Base-by-base conservation (phyloP, 2,888 invertebrate species). In the Calephelis perditalis region DNA sequence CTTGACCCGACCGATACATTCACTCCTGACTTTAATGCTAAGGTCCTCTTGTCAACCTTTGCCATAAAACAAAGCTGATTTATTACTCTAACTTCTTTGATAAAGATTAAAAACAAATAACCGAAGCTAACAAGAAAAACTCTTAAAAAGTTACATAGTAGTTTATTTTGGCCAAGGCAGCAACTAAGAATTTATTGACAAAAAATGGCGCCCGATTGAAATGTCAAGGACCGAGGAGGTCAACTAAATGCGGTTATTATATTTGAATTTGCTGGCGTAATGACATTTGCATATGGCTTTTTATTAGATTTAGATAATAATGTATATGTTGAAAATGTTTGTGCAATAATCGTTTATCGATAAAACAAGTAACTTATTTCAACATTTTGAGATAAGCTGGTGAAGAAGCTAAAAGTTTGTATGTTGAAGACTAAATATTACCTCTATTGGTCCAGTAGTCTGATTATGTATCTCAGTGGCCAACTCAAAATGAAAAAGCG, bases 101-200 rank as follows among this genome's bases (percentile, higher is more conserved):
- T 40, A 47, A n/a, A 47, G 11, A 52, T 11, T 52, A 2, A 52
- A 52, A 52, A 52, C 10, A 52, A 26, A 52, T 35, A 6, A 35
- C 6, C 35, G 52, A 52, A 35, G 52, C 35, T 35, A 52, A 52
- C 26, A 52, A 49, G 52, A 52, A 52, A 52, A 49, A 10, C 49
- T 49, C 15, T 52, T 52, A 52, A 52, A 26, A 52, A 52, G 15
- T 26, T 11, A 3, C 26, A 10, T 35, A 35, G 52, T 52, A 52
- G 52, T 52, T 52, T 59, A 70, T 64, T 61, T 70, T 68, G 70
- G 70, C 64, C 70, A 71, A 71, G 69, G 71, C 60, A 54, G 59
- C 46, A 63, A 65, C 63, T 56, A 65, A 68, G 67, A 69, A 67
- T 69, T 63, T 60, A 52, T 61, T 64, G 65, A 66, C 70, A 70